These are phyloP conservation scores for Fragum whitleyi DNA, from an alignment of 2,888 invertebrate genomes.

Conservation along the genomic window DNA sequence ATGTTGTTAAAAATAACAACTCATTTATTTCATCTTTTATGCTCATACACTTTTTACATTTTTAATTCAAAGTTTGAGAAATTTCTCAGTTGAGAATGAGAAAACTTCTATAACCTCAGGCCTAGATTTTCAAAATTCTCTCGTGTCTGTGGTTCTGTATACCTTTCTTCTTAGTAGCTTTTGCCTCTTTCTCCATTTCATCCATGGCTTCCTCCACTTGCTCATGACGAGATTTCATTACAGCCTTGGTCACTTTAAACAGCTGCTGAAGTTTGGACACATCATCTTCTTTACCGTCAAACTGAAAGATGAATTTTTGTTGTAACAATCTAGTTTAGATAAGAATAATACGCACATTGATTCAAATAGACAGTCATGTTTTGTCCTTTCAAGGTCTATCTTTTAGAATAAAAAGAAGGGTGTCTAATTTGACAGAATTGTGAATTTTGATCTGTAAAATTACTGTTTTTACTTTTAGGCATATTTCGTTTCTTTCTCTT, in stretches of 20 bases:
- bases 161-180: slow-evolving; percentile 80
- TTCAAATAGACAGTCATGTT: background rate
- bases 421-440: background rate
- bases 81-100: no score
- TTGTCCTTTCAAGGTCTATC: background rate
- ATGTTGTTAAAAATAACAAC: no score
- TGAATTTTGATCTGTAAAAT: background rate
- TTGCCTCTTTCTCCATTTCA: slow-evolving; percentile 79
- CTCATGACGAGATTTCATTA: slow-evolving; percentile 81
- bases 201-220: slow-evolving; percentile 80
- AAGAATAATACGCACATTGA: no score
- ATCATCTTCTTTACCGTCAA: slow-evolving; percentile 77
- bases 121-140: no score
- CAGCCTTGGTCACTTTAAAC: slow-evolving; percentile 79
- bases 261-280: slow-evolving; percentile 78
- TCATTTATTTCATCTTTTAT: no score
- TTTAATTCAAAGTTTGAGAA: no score
- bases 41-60: no score
- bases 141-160: no score
- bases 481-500: no score
- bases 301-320: slow-evolving; percentile 70
- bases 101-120: no score
- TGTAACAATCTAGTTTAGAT: no score
- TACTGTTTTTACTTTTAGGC: no score
- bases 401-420: background rate